Evolutionary conservation across 1,140 invertebrate genomes (phyloP), one percentile per base, ranked within the genome.

Genomic region (Helicoverpa armigera): DNA sequence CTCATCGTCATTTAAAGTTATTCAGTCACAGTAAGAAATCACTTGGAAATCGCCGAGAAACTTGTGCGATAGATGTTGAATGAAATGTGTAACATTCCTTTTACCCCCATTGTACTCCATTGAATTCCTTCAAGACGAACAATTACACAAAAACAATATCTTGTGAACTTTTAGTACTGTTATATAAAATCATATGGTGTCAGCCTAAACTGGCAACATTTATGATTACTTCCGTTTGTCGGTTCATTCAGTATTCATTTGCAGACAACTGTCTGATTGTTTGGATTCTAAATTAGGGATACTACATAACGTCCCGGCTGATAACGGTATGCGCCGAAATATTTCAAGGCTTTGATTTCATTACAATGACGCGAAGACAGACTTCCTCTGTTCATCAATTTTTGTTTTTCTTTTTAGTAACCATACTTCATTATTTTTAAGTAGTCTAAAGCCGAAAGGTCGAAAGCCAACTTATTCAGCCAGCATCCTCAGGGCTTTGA

Each of bases 11-110:
- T 65, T 77, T 53, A 77, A 77, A 77, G 50, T 65, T 61, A 65
- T 65, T 77, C 74, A 53, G 51, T 35, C 60, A 50, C 43, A 67
- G 23, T n/a, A 76, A 63, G 16, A 76, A 61, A 58, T 73, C 53
- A 73, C n/a, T 73, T 73, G 53, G 50, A 75, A 54, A 77, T 65
- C 74, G 50, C 4, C 61, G 58, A 77, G 60, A 77, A 77, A 54
- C 48, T 77, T 67, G 14, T 61, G 31, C 73, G 23, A 63, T 75
- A 63, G 56, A 63, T 75, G 56, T 43, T 67, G 75, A 67, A 67
- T 54, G 61, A 67, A 54, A 77, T 77, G n/a, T 77, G 75, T 65
- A 77, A 65, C 74, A 77, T 77, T 77, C 60, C 74, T 77, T 77
- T 67, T 43, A 16, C 13, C 60, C 48, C 58, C 61, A 77, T 77